Evolutionary conservation across 2,888 invertebrate species (phyloP).

Genomic region (Dascillus cervinus): DNA sequence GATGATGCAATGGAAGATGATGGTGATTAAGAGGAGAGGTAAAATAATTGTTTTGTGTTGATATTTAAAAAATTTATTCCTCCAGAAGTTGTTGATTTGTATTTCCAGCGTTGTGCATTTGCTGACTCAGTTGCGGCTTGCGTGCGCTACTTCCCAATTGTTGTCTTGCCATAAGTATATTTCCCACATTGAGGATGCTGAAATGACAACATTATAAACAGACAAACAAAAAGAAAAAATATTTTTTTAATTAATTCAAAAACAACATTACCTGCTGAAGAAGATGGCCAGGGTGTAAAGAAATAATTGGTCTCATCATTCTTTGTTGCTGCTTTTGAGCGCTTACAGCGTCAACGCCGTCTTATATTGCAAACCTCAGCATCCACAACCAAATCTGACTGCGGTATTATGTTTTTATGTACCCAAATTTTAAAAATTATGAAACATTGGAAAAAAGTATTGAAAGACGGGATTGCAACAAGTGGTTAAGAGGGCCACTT

Average conservation of each 20-base stretch:
- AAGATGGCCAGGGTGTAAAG: constrained; percentile 66
- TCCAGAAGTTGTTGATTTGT: constrained; percentile 46
- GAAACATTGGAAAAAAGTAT: too few species aligned
- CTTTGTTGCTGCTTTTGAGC: constrained; percentile 46
- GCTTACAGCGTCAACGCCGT: constrained; percentile 29
- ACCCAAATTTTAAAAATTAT: too few species aligned
- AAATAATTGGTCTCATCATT: constrained; percentile 62
- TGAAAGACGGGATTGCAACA: too few species aligned
- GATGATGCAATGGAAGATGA: constrained; percentile 99
- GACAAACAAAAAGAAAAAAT: neutral
- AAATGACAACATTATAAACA: constrained; percentile 23
- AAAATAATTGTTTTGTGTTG: constrained; percentile 14
- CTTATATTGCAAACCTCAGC: constrained; percentile 34
- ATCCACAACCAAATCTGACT: too few species aligned
- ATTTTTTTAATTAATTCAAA: neutral
- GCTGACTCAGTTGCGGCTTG: constrained; percentile 41
- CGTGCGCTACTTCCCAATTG: constrained; percentile 45
- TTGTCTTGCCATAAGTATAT: constrained; percentile 50
- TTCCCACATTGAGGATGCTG: constrained; percentile 66
- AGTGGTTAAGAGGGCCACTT: too few species aligned
- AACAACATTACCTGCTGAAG: constrained; percentile 59
- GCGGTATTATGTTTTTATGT: too few species aligned
- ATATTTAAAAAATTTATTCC: constrained; percentile 28
- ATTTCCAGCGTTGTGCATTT: constrained; percentile 38
- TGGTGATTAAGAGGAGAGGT: constrained; percentile 96